Evolutionary conservation across 2,888 invertebrate genomes (phyloP).

Genomic region (Cephus pulcher): DNA sequence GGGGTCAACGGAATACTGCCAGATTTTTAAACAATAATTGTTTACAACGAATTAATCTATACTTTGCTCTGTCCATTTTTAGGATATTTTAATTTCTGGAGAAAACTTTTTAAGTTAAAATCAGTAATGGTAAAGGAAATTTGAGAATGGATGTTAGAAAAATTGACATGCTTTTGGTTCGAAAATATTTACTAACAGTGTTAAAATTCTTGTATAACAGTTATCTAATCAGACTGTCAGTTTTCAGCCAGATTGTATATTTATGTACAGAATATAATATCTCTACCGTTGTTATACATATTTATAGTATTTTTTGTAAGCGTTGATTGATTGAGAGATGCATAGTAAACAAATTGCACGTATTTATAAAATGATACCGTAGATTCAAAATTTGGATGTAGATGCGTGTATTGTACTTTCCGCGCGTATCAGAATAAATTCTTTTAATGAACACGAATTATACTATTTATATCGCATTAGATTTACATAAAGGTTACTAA

Average conservation of each 20-base stretch:
- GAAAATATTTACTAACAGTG: too few relatives aligned
- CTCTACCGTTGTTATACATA: neutral
- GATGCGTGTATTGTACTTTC: neutral
- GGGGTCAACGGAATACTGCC: neutral
- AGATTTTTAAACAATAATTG: too few relatives aligned
- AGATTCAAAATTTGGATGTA: neutral
- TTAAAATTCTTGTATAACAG: neutral
- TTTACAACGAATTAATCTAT: neutral
- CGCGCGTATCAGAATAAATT: neutral
- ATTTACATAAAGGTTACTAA: neutral
- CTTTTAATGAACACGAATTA: neutral
- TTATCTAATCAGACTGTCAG: neutral
- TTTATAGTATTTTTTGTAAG: neutral
- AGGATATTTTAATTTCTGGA: neutral
- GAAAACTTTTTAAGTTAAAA: neutral
- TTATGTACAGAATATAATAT: neutral
- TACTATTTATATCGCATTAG: neutral
- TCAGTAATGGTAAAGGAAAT: neutral
- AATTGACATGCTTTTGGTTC: neutral
- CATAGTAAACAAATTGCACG: neutral
- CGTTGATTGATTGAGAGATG: neutral
- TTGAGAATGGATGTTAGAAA: neutral
- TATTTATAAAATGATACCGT: neutral
- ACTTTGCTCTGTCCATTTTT: neutral
- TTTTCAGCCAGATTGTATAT: neutral